A percentile compares a stretch with the other conserved stretches of the same genome.
These are phyloP conservation scores for Bombus huntii DNA, from an alignment of 1,140 invertebrate species.

Conservation along the genomic window DNA sequence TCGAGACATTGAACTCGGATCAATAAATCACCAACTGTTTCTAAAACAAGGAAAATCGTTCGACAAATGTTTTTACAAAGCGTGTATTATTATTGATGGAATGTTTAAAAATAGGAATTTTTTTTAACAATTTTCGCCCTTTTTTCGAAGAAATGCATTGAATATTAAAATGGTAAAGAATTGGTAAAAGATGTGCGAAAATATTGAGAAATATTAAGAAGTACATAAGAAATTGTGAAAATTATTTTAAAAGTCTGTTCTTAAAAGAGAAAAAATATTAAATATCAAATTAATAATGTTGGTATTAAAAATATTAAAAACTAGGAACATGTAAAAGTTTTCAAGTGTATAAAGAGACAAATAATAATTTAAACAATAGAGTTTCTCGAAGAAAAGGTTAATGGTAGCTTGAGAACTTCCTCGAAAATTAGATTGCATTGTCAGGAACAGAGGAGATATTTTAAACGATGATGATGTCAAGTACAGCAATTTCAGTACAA, in stretches of 20 bases:
- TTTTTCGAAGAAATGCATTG: neutral
- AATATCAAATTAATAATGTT: too few species aligned
- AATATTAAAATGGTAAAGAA: neutral
- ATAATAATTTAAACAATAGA: neutral
- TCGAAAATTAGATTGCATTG: neutral
- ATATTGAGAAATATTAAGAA: neutral
- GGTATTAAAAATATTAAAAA: neutral
- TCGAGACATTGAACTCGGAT: constrained; percentile 16
- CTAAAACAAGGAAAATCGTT: neutral
- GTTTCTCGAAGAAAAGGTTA: too few species aligned
- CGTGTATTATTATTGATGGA: too few species aligned
- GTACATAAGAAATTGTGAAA: neutral
- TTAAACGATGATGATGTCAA: constrained; percentile 1
- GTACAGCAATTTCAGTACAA: neutral
- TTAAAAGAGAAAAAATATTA: too few species aligned
- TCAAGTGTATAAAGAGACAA: neutral
- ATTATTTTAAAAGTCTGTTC: too few species aligned
- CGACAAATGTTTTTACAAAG: neutral
- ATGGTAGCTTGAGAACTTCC: neutral
- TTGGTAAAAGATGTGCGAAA: neutral
- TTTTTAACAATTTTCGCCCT: too few species aligned
- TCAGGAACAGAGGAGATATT: neutral
- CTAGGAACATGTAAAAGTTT: neutral
- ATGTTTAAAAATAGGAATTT: too few species aligned
- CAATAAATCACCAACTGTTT: neutral